Base-by-base conservation (phyloP, 1,140 invertebrate species). In the Eupristina koningsbergeri region DNA sequence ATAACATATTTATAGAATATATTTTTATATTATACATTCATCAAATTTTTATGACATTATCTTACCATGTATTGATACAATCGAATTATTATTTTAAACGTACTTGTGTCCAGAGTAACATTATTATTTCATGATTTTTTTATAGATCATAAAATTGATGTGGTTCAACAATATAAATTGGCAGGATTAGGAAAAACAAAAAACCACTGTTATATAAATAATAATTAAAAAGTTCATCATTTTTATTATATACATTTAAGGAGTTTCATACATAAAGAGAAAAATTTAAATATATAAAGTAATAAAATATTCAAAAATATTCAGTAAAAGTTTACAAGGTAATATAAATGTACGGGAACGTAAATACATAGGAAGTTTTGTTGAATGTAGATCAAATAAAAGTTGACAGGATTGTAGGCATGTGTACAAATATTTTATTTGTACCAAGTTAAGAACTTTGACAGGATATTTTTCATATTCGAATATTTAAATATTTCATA, bases 401-500 rank as follows among this genome's bases (percentile, higher is more conserved):
- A 39, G 34, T 69, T 69, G 34, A 39, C 34, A 39, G 3, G 15
- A 13, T 8, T 22, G 39, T 22, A 39, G 1, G 15, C 34, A 15
- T 8, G 22, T 34, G 15, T 34, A 69, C 29, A 13, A n/a, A 64
- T 64, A 34, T 64, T 34, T 64, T 69, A 19, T 69, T 69, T 22
- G 1, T 39, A 39, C 31, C 1, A 69, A 69, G 17, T 69, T 39
- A 39, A 15, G 26, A 69, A 69, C 64, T 69, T 69, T 69, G 63
- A 69, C 17, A 69, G 34, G 19, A 69, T 69, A 69, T 69, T 69
- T 69, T 69, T 39, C 3, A 39, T 6, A 69, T 69, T 39, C 29
- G 29, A 34, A 69, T 69, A 39, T 67, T 67, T 67, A 67, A 36
- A 67, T 67, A 34, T 67, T 8, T 67, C 31, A 67, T 34, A 67